Evolutionary conservation across 2,797 vertebrate species (phyloP), one percentile per base, ranked within the genome.

Genomic region (Hypotaenidia philippensis): DNA sequence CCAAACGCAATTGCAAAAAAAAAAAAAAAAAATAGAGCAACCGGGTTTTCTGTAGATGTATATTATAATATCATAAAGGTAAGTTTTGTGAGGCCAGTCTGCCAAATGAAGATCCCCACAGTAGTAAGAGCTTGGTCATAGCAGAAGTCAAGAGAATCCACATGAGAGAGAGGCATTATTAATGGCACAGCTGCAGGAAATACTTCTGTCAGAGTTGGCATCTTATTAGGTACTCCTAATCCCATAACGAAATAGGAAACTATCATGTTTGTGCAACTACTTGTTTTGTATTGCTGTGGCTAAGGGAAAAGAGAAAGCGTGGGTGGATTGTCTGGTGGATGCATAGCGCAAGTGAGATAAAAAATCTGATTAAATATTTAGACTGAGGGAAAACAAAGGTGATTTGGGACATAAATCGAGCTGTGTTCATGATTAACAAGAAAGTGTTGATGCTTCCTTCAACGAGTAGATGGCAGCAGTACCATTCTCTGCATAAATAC

Each of bases 401-500:
- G 69, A 26, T 87, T 61, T 91, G 89, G 57, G 65, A 91, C 16
- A 71, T 60, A 56, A 92, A 40, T 22, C 8, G 45, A 93, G 47
- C 47, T 49, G 20, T 32, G 53, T 8, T 83, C 44, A 3, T 17
- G 49, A 64, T 56, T 83, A 89, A 70, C 47, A 81, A 69, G 52
- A 50, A 74, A 49, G 45, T 59, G 74, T 13, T 49, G 76, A 91
- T 91, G 52, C 63, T 83, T 63, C 22, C 29, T 91, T 90, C 55
- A 71, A 32, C 14, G 4, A 91, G 61, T 61, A 97, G 95, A 76
- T 91, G 93, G 94, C 94, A 96, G 96, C 87, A 96, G 79, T 31
- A 69, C 66, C 52, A 65, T 89, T 93, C 68, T 56, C 65, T 75
- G 65, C 61, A 38, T 49, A 40, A 83, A 71, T 45, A 29, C 17